Evolutionary conservation across 1,140 invertebrate genomes (phyloP).

Genomic region (Cyclina sinensis): DNA sequence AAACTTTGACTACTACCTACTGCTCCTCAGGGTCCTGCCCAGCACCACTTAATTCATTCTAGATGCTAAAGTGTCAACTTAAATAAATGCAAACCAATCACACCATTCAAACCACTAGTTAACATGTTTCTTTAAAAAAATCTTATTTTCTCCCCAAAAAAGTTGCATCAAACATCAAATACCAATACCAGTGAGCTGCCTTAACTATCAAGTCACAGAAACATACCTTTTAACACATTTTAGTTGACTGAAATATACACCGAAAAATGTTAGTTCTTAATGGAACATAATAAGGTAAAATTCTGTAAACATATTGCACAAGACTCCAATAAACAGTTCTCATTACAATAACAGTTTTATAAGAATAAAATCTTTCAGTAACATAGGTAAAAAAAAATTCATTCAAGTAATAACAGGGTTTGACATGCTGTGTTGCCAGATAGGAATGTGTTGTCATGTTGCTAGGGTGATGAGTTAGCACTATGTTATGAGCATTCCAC

Average conservation of each 20-base stretch:
- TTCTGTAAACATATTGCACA: constrained; percentile 44
- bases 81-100: too few species aligned
- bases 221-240: background rate
- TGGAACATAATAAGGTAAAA: background rate
- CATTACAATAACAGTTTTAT: background rate
- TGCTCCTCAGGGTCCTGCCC: too few species aligned
- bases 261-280: background rate
- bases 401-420: background rate
- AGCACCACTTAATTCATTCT: too few species aligned
- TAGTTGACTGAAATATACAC: background rate
- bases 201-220: background rate
- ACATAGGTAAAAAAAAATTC: background rate
- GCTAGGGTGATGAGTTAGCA: constrained; percentile 28
- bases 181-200: too few species aligned
- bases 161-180: too few species aligned
- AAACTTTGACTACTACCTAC: too few species aligned
- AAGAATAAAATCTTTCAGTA: background rate
- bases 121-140: too few species aligned
- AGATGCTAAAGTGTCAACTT: too few species aligned
- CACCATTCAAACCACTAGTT: too few species aligned
- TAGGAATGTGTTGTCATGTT: constrained; percentile 57
- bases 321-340: background rate
- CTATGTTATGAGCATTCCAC: constrained; percentile 62
- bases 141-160: too few species aligned
- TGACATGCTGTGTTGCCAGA: constrained; percentile 15